Conservation (phyloP, 2,888 invertebrate genomes). For the Exephanes ischioxanthus region DNA sequence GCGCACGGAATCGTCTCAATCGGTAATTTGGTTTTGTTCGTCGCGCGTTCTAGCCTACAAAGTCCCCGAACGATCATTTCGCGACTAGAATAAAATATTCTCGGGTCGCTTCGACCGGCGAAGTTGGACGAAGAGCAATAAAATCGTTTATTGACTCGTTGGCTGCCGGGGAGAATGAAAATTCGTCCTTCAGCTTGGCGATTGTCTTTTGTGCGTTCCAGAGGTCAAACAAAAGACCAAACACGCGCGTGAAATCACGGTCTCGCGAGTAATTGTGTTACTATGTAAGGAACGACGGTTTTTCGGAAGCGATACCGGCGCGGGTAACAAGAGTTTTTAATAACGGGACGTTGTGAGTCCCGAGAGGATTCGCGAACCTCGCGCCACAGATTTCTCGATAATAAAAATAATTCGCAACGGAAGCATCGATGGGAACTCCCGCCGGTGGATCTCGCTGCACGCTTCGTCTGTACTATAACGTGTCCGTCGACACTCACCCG, state of each 20-base stretch:
- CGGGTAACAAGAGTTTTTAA: background rate
- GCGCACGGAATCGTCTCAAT: background rate
- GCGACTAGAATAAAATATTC: background rate
- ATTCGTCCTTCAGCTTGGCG: background rate
- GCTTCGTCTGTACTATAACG: conserved; percentile 21
- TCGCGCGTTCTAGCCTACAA: background rate
- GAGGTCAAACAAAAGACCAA: background rate
- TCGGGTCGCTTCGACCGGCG: background rate
- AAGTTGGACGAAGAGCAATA: background rate
- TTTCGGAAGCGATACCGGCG: background rate
- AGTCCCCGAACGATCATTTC: background rate
- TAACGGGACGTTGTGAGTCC: background rate
- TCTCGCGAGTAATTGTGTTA: background rate
- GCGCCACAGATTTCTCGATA: background rate
- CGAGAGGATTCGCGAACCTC: conserved; percentile 16
- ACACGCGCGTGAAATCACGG: background rate
- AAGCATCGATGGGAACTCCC: background rate
- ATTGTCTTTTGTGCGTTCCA: background rate
- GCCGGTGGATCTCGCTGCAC: conserved; percentile 1
- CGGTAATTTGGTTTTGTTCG: background rate
- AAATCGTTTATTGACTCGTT: background rate
- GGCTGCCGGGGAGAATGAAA: background rate
- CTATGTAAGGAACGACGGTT: background rate
- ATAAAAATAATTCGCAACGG: conserved; percentile 6
- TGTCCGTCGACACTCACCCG: conserved; percentile 25